Evolutionary conservation across 2,888 invertebrate genomes (phyloP), one percentile per base, ranked within the genome.

Genomic region (Erebia epiphron): DNA sequence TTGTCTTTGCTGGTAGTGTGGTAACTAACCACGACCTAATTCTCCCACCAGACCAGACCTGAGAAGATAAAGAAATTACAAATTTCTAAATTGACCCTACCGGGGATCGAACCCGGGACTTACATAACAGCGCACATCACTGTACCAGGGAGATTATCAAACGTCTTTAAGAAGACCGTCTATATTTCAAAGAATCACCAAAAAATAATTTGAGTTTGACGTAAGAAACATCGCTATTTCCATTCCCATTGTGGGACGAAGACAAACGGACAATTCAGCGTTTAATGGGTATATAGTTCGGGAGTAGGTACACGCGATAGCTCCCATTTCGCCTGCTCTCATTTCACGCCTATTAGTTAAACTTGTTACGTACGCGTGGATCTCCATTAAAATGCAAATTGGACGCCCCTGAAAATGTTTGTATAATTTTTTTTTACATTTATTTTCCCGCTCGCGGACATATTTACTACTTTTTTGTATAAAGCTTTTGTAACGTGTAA

Each of bases 331-430:
- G 79, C 81, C 82, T 82, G 18, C 85, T 86, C 90, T 91, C 85
- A 90, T 91, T 91, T 90, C 90, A 91, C 90, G 91, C 85, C 85
- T 84, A 91, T 91, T 91, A 90, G 90, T 88, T 86, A 87, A 90
- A 89, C 91, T 91, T 91, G 92, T 93, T 93, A 93, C 90, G 84
- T 84, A 86, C 90, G 87, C 90, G 88, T 87, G 88, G 83, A 85
- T 90, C 88, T 88, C 92, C 86, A 93, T 93, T 92, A 91, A 93
- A 93, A 93, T 93, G 93, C 90, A 92, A 93, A 93, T 93, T 90
- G 82, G 79, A 84, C 83, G 81, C 84, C 88, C 85, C 87, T 85
- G 88, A 86, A 90, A 90, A 90, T 89, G 90, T 88, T 87, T 88
- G 86, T 87, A 82, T 86, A 82, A 80, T 56, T 85, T 86, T 85